phyloP scores from a whole-genome alignment of 1,140 invertebrate genomes.

The Oreohelix idahoensis region DNA sequence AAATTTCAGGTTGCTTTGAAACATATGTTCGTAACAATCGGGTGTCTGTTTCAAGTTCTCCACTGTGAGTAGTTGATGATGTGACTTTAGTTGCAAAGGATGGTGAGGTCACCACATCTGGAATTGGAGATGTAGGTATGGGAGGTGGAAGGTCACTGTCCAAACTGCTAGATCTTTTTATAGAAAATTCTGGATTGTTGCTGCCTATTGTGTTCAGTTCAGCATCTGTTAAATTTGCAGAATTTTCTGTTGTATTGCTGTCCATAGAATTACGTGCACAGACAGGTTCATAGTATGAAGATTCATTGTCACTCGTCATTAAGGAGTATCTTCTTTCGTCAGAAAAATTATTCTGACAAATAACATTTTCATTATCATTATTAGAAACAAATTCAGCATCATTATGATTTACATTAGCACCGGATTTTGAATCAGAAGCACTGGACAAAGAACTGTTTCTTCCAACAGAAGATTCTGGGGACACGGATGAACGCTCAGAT shows the following conservation, averaged over 20 bases:
- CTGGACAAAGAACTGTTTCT: neutral
- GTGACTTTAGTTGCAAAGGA: neutral
- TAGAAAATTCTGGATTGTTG: neutral
- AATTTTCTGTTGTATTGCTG: neutral
- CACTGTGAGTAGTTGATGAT: neutral
- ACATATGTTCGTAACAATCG: neutral
- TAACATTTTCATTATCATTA: neutral
- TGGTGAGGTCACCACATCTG: neutral
- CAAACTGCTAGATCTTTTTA: neutral
- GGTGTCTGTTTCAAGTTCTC: neutral
- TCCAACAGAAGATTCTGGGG: neutral
- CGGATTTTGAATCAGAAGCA: neutral
- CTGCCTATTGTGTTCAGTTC: neutral
- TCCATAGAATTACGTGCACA: neutral
- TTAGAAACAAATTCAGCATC: neutral
- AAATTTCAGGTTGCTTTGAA: neutral
- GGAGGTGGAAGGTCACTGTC: neutral
- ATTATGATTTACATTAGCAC: neutral
- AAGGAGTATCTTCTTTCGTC: neutral
- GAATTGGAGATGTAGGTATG: constrained; percentile 19
- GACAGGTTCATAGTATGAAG: neutral
- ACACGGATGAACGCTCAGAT: constrained; percentile 8
- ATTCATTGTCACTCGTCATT: neutral
- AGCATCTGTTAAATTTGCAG: neutral
- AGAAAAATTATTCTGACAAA: neutral